Conservation (phyloP, 2,888 invertebrate species). For the Branchellion lobata region DNA sequence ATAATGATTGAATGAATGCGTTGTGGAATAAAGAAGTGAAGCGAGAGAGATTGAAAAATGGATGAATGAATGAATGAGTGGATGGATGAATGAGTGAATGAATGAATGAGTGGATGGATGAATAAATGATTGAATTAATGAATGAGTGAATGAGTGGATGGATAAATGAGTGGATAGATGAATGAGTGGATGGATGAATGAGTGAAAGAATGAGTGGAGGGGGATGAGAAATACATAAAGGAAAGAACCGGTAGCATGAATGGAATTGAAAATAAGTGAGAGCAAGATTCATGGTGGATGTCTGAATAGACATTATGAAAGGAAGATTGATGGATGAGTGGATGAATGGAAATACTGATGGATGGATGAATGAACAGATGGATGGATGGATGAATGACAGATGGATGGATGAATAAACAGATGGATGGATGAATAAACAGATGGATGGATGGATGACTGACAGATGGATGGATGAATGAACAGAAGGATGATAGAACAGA, state of each 20-base stretch:
- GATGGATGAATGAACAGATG: too few relatives aligned
- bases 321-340: constrained; percentile 18
- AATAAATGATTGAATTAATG: background rate
- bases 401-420: background rate
- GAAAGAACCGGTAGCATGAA: background rate
- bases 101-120: background rate
- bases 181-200: background rate
- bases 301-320: background rate
- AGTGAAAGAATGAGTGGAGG: background rate
- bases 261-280: background rate
- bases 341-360: background rate
- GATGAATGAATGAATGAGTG: background rate
- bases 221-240: background rate
- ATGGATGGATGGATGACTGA: background rate
- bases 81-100: background rate
- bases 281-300: background rate
- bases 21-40: too few relatives aligned
- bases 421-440: constrained; percentile 9
- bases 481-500: background rate
- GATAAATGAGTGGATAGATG: background rate
- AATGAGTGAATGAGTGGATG: background rate
- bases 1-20: background rate
- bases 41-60: background rate
- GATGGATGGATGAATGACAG: constrained; percentile 3
- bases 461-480: background rate